Conservation (phyloP, 2,888 invertebrate genomes). For the Cataglyphis albicans region DNA sequence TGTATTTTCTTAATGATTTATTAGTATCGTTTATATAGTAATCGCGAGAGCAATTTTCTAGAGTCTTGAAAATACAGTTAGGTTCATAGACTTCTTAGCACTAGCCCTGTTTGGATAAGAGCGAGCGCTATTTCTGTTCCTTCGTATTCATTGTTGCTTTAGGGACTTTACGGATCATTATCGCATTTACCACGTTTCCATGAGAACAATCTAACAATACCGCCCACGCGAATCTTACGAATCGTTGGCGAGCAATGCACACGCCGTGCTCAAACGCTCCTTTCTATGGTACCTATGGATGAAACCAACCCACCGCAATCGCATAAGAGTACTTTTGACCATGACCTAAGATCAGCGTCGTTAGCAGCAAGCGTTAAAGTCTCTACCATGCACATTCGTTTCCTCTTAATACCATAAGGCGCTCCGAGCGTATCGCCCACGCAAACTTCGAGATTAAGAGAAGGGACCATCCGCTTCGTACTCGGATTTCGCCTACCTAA, state of each 20-base stretch:
- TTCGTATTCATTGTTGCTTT: constrained; percentile 34
- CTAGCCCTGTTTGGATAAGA: not conserved
- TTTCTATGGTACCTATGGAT: constrained; percentile 39
- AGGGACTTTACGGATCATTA: constrained; percentile 51
- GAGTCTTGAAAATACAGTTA: constrained; percentile 15
- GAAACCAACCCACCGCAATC: constrained; percentile 37
- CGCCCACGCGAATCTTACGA: constrained; percentile 43
- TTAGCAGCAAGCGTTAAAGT: constrained; percentile 49
- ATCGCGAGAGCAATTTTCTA: constrained; percentile 3
- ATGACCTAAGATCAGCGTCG: constrained; percentile 55
- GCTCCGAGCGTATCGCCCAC: constrained; percentile 37
- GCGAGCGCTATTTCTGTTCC: not conserved
- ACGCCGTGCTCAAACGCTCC: constrained; percentile 28
- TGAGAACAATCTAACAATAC: constrained; percentile 53
- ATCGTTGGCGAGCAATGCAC: constrained; percentile 33
- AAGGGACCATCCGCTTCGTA: constrained; percentile 30
- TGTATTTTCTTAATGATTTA: constrained; percentile 37
- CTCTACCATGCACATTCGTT: constrained; percentile 36
- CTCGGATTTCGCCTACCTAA: constrained; percentile 50
- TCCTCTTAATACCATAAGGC: constrained; percentile 43
- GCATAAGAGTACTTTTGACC: constrained; percentile 48
- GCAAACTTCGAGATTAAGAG: constrained; percentile 24
- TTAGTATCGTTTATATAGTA: not conserved
- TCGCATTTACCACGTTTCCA: constrained; percentile 49
- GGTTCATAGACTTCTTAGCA: not conserved